Base-by-base conservation (phyloP, 2,113 vertebrate species). In the Amazona guildingii region DNA sequence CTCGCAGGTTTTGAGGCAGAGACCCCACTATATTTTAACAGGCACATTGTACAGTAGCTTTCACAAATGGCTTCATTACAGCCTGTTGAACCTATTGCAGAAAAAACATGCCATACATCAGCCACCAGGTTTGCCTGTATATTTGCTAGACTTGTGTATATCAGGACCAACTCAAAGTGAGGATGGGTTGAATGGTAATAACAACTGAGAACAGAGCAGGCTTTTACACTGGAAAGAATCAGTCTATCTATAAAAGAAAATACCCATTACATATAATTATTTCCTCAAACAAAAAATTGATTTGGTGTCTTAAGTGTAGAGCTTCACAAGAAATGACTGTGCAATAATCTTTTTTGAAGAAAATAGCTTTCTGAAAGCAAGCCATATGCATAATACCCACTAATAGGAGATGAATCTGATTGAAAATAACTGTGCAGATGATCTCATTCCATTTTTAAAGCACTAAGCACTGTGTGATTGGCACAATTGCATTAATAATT, bases 401-500 rank as follows among this genome's bases (percentile, higher is more conserved):
- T 96, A 94, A 96, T 88, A 96, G 94, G 89, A 94, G 78, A 96
- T 76, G 87, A 95, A 89, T 92, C 83, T 94, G 74, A 92, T 87
- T 92, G 55, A 90, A 87, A 94, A 94, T 81, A 92, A 90, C 86
- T 82, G 59, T 90, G 74, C 83, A 91, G 88, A 85, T 96, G 82
- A 83, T 89, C 70, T 92, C 82, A 88, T 95, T 92, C 95, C 95
- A 92, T 96, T 96, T 96, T 92, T 94, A 96, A 96, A 93, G 94
- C 90, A 90, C 90, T 69, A 78, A 94, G 87, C 89, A 92, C 89
- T 88, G 51, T 87, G 93, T 96, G 96, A 94, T 92, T 96, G 95
- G 89, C 95, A 95, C 92, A 94, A 97, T 94, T 95, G 74, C 94
- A 96, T 97, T 96, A 97, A 96, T 97, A 96, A 95, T 96, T 94